Conservation (phyloP, 2,797 vertebrate species). For the Chromis chromis region DNA sequence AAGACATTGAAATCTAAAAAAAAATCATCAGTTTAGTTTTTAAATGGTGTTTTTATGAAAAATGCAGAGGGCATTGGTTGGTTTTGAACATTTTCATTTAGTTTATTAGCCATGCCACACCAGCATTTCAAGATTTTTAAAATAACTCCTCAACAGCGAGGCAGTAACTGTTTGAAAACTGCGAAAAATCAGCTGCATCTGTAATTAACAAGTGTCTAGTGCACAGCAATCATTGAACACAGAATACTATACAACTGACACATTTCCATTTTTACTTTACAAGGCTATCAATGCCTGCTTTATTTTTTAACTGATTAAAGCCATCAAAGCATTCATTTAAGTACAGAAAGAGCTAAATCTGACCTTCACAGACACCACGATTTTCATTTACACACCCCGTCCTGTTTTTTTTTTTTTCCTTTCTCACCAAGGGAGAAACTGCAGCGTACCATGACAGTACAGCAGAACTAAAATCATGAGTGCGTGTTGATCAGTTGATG, state of each 20-base stretch:
- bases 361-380: conserved; percentile 57
- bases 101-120: fast-evolving
- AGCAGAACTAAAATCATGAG: conserved; percentile 31
- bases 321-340: conserved; percentile 41
- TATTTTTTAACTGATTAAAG: conserved; percentile 52
- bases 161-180: neutral
- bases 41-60: neutral
- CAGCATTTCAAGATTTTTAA: neutral
- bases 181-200: conserved; percentile 8
- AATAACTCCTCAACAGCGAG: conserved; percentile 6
- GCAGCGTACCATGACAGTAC: conserved; percentile 61
- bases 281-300: conserved; percentile 10
- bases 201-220: conserved; percentile 21
- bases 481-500: conserved; percentile 60
- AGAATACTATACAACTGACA: conserved; percentile 6
- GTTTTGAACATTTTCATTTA: neutral
- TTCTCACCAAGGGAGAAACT: conserved; percentile 53
- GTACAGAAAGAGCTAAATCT: conserved; percentile 45
- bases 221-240: conserved; percentile 18
- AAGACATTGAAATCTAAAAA: too few species aligned
- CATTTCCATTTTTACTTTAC: conserved; percentile 2
- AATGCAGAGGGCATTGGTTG: neutral
- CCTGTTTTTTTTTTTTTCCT: conserved; percentile 47
- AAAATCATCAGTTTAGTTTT: neutral
- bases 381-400: conserved; percentile 73